Conservation (phyloP, 2,797 vertebrate species). For the Phrynocephalus forsythii region DNA sequence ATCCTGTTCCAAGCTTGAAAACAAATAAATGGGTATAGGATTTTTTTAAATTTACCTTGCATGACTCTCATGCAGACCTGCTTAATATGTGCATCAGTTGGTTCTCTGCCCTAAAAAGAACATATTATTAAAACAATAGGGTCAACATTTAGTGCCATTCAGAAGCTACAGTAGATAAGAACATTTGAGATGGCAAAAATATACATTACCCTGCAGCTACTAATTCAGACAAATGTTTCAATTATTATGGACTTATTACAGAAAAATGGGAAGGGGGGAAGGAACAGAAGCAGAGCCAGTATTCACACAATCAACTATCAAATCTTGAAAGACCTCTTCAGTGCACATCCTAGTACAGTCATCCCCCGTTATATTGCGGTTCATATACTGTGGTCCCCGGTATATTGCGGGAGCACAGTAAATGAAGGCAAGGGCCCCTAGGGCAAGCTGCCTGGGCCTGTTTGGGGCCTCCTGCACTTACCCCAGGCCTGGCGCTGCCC, state of each 20-base stretch:
- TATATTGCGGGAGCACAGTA: too few relatives aligned
- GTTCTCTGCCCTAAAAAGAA: slow-evolving; percentile 89
- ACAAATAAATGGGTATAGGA: not conserved
- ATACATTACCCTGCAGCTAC: not conserved
- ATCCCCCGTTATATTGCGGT: too few relatives aligned
- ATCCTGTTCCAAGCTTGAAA: not conserved
- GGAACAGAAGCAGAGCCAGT: not conserved
- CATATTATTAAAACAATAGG: not conserved
- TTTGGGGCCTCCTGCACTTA: too few relatives aligned
- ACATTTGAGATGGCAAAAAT: not conserved
- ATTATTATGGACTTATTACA: not conserved
- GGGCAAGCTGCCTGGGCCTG: too few relatives aligned
- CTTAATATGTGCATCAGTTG: slow-evolving; percentile 94
- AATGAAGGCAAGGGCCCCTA: too few relatives aligned
- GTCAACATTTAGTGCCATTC: not conserved
- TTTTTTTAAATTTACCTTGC: slow-evolving; percentile 87
- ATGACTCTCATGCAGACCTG: slow-evolving; percentile 99
- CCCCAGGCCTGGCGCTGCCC: too few relatives aligned
- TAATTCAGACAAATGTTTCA: too few relatives aligned
- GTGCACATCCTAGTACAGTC: not conserved
- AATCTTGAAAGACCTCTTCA: not conserved
- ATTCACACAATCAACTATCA: not conserved
- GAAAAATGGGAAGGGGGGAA: not conserved
- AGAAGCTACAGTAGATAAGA: not conserved
- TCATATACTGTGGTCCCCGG: too few relatives aligned